phyloP scores from a whole-genome alignment of 2,797 vertebrate genomes.

The Pangasius macronema region DNA sequence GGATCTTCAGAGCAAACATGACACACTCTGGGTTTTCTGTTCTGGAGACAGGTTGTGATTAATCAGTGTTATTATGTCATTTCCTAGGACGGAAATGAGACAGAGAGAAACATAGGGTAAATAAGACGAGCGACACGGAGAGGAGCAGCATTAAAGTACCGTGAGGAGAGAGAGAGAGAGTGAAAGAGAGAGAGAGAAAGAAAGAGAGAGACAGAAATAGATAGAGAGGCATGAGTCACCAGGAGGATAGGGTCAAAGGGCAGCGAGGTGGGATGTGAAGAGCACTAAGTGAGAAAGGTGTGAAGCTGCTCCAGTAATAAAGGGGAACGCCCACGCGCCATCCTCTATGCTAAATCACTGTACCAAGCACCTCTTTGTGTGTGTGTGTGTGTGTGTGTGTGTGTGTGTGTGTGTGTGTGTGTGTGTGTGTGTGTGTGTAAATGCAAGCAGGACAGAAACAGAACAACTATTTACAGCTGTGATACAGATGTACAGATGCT shows the following conservation, averaged over 20 bases:
- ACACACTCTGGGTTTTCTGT: constrained; percentile 58
- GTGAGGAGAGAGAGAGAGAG: constrained; percentile 27
- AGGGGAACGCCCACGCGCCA: constrained; percentile 62
- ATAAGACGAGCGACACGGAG: constrained; percentile 43
- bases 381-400: constrained; percentile 26
- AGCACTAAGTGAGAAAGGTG: constrained; percentile 71
- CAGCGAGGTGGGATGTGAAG: constrained; percentile 67
- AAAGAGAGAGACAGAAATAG: constrained; percentile 47
- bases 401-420: constrained; percentile 24
- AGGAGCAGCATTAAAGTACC: constrained; percentile 49
- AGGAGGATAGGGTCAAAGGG: constrained; percentile 67
- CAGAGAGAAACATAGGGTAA: constrained; percentile 16
- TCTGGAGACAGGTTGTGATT: constrained; percentile 43
- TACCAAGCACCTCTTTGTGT: constrained; percentile 52
- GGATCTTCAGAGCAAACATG: constrained; percentile 57
- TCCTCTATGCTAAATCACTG: constrained; percentile 51
- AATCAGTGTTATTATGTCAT: constrained; percentile 55
- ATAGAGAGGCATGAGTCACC: constrained; percentile 63
- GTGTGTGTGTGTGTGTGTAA: constrained; percentile 20
- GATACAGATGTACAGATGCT: not conserved
- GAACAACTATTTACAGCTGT: constrained; percentile 18
- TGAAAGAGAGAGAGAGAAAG: constrained; percentile 19
- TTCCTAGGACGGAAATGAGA: constrained; percentile 27
- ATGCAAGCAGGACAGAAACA: constrained; percentile 1
- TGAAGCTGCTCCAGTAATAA: constrained; percentile 68